Percentiles rank a stretch among this genome's conserved stretches.
Conservation (phyloP, 2,888 invertebrate genomes). For the Drosophila quinaria region DNA sequence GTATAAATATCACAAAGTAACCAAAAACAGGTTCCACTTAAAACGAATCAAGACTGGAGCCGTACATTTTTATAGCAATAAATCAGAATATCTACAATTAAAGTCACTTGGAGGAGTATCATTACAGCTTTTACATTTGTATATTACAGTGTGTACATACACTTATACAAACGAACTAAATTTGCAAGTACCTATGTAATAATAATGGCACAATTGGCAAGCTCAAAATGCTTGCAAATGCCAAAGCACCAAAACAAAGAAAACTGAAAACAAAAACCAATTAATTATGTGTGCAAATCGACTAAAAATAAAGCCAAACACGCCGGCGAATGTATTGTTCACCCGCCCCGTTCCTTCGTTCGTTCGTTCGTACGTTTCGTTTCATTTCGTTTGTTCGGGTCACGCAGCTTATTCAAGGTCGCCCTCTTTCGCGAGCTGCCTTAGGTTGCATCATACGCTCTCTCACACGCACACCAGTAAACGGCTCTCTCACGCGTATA, state of each 20-base stretch:
- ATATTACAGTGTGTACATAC: slow-evolving; percentile 2
- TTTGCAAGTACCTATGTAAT: slow-evolving; percentile 9
- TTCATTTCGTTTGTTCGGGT: slow-evolving; percentile 52
- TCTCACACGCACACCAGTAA: slow-evolving; percentile 13
- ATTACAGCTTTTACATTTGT: background rate
- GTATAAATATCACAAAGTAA: background rate
- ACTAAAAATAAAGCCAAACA: slow-evolving; percentile 71
- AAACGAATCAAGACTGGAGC: slow-evolving; percentile 7
- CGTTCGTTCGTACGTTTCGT: slow-evolving; percentile 27
- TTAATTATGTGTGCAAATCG: slow-evolving; percentile 52
- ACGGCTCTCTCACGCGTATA: slow-evolving; percentile 2
- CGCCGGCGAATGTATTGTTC: slow-evolving; percentile 44
- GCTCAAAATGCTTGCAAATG: slow-evolving; percentile 63
- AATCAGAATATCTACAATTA: background rate
- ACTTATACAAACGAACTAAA: background rate
- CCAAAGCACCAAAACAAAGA: slow-evolving; percentile 40
- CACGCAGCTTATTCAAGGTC: slow-evolving; percentile 83
- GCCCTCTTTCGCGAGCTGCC: slow-evolving; percentile 72
- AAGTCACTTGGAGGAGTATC: slow-evolving; percentile 11
- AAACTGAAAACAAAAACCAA: slow-evolving; percentile 47
- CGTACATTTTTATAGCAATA: background rate
- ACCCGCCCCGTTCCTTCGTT: slow-evolving; percentile 5
- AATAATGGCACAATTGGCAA: slow-evolving; percentile 61
- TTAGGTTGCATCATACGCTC: slow-evolving; percentile 67
- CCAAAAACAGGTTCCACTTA: slow-evolving; percentile 8